phyloP scores from a whole-genome alignment of 2,888 invertebrate genomes.

The Eudemis profundana region DNA sequence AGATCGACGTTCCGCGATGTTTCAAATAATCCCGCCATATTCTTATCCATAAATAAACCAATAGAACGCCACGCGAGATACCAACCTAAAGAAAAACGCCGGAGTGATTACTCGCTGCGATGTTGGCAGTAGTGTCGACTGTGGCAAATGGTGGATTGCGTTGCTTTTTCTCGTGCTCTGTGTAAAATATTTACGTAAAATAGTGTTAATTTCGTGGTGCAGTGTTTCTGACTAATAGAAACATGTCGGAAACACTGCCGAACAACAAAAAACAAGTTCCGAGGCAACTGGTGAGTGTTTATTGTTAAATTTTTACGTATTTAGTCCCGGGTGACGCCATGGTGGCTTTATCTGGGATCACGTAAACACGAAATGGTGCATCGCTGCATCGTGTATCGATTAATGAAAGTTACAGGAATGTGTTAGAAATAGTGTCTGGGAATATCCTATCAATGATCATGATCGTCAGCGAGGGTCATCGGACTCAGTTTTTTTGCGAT shows the following conservation, averaged over 20 bases:
- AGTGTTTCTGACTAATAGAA: constrained; percentile 83
- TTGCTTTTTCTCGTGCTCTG: constrained; percentile 85
- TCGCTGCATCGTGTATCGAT: constrained; percentile 85
- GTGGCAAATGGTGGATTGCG: constrained; percentile 86
- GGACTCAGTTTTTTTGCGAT: constrained; percentile 76
- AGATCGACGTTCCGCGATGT: constrained; percentile 54
- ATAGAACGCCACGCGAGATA: constrained; percentile 62
- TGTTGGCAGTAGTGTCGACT: constrained; percentile 83
- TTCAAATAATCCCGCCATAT: constrained; percentile 69
- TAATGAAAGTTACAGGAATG: constrained; percentile 69
- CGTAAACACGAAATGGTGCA: constrained; percentile 87
- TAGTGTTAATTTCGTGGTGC: constrained; percentile 81
- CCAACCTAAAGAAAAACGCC: constrained; percentile 72
- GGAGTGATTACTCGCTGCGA: constrained; percentile 74
- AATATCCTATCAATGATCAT: constrained; percentile 57
- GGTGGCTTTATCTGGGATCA: constrained; percentile 87
- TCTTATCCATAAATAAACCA: constrained; percentile 70
- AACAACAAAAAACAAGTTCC: constrained; percentile 85
- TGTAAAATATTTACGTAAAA: constrained; percentile 86
- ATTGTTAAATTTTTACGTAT: constrained; percentile 82
- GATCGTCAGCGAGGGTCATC: constrained; percentile 72
- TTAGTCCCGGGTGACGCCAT: constrained; percentile 87
- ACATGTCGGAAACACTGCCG: constrained; percentile 87
- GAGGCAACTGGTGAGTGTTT: constrained; percentile 87
- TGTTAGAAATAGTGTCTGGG: constrained; percentile 57